These are phyloP conservation scores for Lepidocyrtinus sp. DNA, from an alignment of 2,888 invertebrate species.

Conservation along the genomic window DNA sequence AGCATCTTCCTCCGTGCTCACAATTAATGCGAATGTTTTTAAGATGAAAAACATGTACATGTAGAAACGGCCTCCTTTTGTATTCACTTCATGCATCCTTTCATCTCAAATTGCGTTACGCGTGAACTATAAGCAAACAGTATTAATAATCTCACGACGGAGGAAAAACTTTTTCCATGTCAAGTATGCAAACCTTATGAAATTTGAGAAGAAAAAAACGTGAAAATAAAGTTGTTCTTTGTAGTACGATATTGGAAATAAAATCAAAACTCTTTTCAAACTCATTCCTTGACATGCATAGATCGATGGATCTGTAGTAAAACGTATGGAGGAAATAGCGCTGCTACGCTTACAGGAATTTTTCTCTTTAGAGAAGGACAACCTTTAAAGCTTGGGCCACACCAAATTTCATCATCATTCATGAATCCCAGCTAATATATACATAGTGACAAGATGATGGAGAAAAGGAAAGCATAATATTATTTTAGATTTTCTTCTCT, in stretches of 20 bases:
- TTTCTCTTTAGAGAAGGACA: too few relatives aligned
- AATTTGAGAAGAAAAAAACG: background rate
- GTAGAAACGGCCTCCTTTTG: background rate
- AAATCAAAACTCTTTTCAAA: conserved; percentile 4
- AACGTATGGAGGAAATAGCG: background rate
- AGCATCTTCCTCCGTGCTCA: background rate
- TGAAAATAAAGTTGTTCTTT: background rate
- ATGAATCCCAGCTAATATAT: background rate
- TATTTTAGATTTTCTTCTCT: conserved; percentile 9
- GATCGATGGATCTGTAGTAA: conserved; percentile 16
- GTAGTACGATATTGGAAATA: background rate
- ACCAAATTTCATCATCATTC: conserved; percentile 14
- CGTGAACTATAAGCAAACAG: background rate
- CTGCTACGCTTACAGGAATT: too few relatives aligned
- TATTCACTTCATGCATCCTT: conserved; percentile 1
- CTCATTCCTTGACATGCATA: background rate
- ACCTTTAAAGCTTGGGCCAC: too few relatives aligned
- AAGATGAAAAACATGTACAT: background rate
- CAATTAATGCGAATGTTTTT: conserved; percentile 2
- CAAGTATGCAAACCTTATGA: background rate
- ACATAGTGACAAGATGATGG: conserved; percentile 1
- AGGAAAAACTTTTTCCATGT: conserved; percentile 5
- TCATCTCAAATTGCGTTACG: conserved; percentile 1
- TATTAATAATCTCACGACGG: too few relatives aligned
- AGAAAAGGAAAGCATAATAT: conserved; percentile 6